Conservation (phyloP, 2,797 vertebrate genomes). For the Halcyon smyrnensis region DNA sequence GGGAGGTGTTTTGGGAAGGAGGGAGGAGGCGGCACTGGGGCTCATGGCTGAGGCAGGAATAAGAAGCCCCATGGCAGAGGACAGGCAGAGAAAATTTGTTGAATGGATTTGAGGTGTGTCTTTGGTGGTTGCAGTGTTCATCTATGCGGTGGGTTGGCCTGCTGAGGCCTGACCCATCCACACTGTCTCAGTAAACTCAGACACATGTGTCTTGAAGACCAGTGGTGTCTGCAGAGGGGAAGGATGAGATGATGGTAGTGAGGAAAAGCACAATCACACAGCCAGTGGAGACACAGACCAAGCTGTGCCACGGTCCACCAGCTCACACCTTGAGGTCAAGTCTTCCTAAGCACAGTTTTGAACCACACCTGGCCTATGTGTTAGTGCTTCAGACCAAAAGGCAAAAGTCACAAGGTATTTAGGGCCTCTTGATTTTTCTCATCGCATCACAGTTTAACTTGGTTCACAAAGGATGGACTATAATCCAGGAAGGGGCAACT, state of each 20-base stretch:
- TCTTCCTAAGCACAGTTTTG: background rate
- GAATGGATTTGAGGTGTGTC: background rate
- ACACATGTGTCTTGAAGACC: background rate
- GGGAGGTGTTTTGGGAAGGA: background rate
- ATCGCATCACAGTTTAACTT: background rate
- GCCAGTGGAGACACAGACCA: background rate
- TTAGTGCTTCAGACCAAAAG: background rate
- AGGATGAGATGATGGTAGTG: background rate
- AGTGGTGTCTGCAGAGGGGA: background rate
- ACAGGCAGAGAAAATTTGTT: background rate
- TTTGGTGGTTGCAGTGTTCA: background rate
- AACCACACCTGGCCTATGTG: background rate
- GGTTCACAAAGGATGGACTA: background rate
- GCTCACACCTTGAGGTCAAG: background rate
- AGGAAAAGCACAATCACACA: background rate
- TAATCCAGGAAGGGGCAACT: background rate
- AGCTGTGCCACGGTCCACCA: background rate
- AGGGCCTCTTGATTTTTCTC: background rate
- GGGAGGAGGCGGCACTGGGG: background rate
- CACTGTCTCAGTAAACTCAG: background rate
- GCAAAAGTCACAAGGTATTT: background rate
- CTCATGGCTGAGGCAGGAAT: background rate
- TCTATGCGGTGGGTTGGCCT: fast-evolving
- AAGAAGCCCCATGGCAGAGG: background rate
- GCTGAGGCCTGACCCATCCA: background rate